Conservation (phyloP, 2,888 invertebrate species). For the Mantis religiosa region DNA sequence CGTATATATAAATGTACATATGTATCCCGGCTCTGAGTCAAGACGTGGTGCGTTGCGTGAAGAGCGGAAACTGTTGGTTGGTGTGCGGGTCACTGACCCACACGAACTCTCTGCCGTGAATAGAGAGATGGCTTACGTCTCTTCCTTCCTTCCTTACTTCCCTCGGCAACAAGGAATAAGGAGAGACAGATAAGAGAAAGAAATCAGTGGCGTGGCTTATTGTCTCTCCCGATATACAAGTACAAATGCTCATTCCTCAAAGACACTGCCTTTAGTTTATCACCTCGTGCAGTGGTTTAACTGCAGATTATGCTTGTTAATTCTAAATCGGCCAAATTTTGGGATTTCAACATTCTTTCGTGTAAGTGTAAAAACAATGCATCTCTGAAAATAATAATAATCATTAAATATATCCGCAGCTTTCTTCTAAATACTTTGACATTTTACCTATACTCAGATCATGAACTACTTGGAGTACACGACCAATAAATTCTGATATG, state of each 20-base stretch:
- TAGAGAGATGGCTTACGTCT: background rate
- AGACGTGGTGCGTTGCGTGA: constrained; percentile 10
- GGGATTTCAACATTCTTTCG: too few relatives aligned
- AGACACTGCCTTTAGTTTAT: too few relatives aligned
- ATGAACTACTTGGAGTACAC: too few relatives aligned
- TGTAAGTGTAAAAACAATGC: too few relatives aligned
- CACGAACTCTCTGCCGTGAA: background rate
- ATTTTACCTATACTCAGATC: too few relatives aligned
- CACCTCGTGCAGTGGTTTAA: too few relatives aligned
- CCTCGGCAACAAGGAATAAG: background rate
- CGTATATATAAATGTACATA: background rate
- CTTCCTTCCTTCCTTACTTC: background rate
- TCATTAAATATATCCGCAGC: too few relatives aligned
- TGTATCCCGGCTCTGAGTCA: background rate
- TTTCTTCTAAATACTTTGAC: too few relatives aligned
- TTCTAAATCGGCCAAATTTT: too few relatives aligned
- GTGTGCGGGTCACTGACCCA: background rate
- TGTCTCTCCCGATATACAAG: background rate
- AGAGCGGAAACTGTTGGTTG: background rate
- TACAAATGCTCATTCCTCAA: background rate
- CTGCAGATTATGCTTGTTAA: too few relatives aligned
- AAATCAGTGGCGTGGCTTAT: background rate
- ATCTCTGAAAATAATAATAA: too few relatives aligned
- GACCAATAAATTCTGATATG: too few relatives aligned
- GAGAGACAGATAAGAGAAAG: background rate